These are phyloP conservation scores for Coleophora flavipennella DNA, from an alignment of 2,888 invertebrate species.

Conservation along the genomic window DNA sequence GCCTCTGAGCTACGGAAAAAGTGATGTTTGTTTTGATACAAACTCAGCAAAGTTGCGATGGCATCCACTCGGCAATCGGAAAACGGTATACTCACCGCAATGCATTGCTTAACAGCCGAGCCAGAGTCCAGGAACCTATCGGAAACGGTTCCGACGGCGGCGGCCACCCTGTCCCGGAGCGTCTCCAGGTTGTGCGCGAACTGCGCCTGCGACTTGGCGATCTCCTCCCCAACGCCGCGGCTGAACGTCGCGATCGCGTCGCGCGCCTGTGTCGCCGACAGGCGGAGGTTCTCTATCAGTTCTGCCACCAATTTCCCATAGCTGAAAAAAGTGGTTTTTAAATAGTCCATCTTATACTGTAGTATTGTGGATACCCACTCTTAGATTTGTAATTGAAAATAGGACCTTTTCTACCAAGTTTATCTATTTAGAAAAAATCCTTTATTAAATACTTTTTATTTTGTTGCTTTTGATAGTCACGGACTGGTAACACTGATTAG, in stretches of 20 bases:
- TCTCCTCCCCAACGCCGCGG: constrained; percentile 34
- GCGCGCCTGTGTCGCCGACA: constrained; percentile 37
- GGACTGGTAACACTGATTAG: too few relatives aligned
- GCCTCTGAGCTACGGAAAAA: too few relatives aligned
- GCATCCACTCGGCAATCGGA: too few relatives aligned
- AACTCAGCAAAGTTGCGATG: too few relatives aligned
- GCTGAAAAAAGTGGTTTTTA: neutral
- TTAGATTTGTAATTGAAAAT: neutral
- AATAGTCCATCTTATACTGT: neutral
- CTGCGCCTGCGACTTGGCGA: constrained; percentile 24
- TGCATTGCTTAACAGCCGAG: constrained; percentile 34
- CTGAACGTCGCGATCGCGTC: constrained; percentile 34
- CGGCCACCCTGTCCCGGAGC: constrained; percentile 29
- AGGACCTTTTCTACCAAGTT: too few relatives aligned
- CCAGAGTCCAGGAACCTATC: constrained; percentile 34
- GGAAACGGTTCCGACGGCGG: constrained; percentile 31
- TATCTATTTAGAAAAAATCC: too few relatives aligned
- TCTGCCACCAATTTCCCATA: constrained; percentile 40
- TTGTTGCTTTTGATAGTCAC: too few relatives aligned
- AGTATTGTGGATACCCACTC: too few relatives aligned
- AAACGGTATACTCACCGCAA: constrained; percentile 43
- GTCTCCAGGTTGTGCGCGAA: constrained; percentile 29
- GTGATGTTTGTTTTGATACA: too few relatives aligned
- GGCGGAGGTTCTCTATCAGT: constrained; percentile 32
- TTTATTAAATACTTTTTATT: too few relatives aligned